These are phyloP conservation scores for Eumerus sabulonum DNA, from an alignment of 2,888 invertebrate genomes.

Conservation along the genomic window DNA sequence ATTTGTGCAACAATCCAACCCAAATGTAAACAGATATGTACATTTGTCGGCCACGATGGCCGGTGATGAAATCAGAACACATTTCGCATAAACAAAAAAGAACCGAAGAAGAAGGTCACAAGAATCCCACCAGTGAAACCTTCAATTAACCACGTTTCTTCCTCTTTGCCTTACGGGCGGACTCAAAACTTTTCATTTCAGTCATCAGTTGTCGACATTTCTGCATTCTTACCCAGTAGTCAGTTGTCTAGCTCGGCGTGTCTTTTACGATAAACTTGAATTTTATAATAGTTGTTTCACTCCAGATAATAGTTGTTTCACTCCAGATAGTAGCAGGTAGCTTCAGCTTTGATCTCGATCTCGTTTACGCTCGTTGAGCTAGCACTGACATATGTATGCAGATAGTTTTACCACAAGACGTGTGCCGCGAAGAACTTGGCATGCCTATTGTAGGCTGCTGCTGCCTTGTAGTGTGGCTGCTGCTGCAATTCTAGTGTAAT, in stretches of 20 bases:
- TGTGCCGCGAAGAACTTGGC: not conserved
- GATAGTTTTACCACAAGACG: slow-evolving; percentile 1
- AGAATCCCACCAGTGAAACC: slow-evolving; percentile 48
- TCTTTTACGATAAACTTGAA: slow-evolving; percentile 55
- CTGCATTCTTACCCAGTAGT: too few relatives aligned
- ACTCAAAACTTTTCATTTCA: not conserved
- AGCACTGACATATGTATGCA: slow-evolving; percentile 55
- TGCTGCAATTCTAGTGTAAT: slow-evolving; percentile 45
- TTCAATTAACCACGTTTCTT: slow-evolving; percentile 9
- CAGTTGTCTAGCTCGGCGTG: not conserved
- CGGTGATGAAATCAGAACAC: slow-evolving; percentile 61
- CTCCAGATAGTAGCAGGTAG: slow-evolving; percentile 24
- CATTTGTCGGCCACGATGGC: slow-evolving; percentile 8
- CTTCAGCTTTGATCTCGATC: slow-evolving; percentile 63
- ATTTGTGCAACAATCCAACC: slow-evolving; percentile 50
- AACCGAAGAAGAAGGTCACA: slow-evolving; percentile 55
- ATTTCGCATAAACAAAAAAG: slow-evolving; percentile 48
- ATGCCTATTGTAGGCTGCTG: slow-evolving; percentile 3
- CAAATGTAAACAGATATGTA: slow-evolving; percentile 62
- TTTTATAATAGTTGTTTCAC: slow-evolving; percentile 33
- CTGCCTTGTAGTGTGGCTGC: not conserved
- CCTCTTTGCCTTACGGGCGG: not conserved
- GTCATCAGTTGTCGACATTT: too few relatives aligned
- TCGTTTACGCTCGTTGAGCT: slow-evolving; percentile 55
- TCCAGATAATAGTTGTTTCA: too few relatives aligned